Conservation (phyloP, 2,888 invertebrate genomes). For the Tupiocoris notatus region DNA sequence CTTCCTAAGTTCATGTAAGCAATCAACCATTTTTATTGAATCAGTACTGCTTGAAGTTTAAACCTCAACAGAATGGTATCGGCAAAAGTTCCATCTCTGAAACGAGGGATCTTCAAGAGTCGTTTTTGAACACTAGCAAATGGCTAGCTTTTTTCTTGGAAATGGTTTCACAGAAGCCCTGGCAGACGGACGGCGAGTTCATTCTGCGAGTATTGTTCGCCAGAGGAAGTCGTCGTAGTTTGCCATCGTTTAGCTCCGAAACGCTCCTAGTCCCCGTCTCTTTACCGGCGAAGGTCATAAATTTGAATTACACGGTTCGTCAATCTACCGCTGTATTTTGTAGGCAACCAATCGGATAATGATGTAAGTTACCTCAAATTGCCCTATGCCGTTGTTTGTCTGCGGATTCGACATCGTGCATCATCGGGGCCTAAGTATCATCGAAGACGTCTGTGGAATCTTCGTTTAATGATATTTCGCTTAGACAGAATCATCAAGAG, state of each 20-base stretch:
- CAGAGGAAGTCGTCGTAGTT: neutral
- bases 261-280: neutral
- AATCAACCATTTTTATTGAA: no score
- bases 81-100: no score
- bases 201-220: neutral
- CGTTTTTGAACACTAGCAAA: no score
- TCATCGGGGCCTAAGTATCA: no score
- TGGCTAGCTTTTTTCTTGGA: neutral
- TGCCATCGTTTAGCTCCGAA: neutral
- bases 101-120: no score
- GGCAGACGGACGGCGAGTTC: neutral
- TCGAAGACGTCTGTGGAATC: no score
- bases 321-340: neutral
- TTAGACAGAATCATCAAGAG: no score
- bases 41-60: no score
- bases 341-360: neutral
- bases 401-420: no score
- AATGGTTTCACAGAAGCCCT: neutral
- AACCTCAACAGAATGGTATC: no score
- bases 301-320: neutral
- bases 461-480: no score
- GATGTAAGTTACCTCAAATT: neutral
- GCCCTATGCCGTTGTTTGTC: neutral
- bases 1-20: no score
- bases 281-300: neutral